phyloP scores from a whole-genome alignment of 1,140 invertebrate genomes.

The Dendroctonus ponderosae region DNA sequence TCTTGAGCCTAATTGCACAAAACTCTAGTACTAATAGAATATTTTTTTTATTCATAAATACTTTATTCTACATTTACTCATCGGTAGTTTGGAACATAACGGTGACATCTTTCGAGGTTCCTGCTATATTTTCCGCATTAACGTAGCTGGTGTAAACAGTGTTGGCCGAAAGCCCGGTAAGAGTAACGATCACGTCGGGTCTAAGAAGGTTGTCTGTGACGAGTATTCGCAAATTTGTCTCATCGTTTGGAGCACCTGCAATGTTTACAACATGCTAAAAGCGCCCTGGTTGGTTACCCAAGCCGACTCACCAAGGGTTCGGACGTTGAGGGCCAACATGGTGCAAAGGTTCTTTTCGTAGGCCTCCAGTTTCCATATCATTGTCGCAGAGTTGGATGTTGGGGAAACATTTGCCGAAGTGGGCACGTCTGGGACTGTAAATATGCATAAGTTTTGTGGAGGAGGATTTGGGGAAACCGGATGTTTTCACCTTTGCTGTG shows the following conservation, averaged over 20 bases:
- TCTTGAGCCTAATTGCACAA: no score
- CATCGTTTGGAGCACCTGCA: background rate
- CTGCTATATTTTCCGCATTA: background rate
- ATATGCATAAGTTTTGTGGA: background rate
- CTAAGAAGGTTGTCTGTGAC: background rate
- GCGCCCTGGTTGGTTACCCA: background rate
- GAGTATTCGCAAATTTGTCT: background rate
- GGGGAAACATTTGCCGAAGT: background rate
- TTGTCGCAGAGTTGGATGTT: background rate
- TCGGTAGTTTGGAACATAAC: conserved; percentile 6
- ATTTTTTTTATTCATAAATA: no score
- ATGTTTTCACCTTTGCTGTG: background rate
- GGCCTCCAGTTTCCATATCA: conserved; percentile 5
- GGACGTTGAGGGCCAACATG: background rate
- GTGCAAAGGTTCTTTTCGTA: conserved; percentile 8
- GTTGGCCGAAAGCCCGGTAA: conserved; percentile 1
- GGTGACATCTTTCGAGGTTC: conserved; percentile 11
- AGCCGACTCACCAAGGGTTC: background rate
- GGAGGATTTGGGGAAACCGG: background rate
- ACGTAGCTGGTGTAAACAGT: conserved; percentile 11
- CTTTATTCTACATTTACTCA: background rate
- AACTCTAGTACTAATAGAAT: no score
- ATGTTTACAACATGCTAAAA: background rate
- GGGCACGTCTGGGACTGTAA: conserved; percentile 4
- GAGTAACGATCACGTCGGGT: background rate